phyloP scores from a whole-genome alignment of 2,113 vertebrate species.

The Platycercus adscitus region DNA sequence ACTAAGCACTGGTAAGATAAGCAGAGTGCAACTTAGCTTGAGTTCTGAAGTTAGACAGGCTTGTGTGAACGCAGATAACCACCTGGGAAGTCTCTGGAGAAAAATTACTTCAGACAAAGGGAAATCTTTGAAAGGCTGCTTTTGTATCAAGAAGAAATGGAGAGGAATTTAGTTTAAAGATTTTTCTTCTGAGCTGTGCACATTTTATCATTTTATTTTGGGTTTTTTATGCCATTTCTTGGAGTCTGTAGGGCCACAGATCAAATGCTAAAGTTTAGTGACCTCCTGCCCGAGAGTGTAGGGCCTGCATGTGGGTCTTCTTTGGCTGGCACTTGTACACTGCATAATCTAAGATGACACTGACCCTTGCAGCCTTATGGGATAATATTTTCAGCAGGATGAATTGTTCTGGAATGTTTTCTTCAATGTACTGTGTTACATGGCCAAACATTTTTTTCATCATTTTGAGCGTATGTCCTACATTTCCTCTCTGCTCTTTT shows the following conservation, averaged over 20 bases:
- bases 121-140: background rate
- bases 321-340: background rate
- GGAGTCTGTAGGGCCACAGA: slow-evolving; percentile 10
- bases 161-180: background rate
- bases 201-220: background rate
- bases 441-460: background rate
- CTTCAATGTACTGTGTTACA: background rate
- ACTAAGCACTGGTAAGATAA: background rate
- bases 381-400: slow-evolving; percentile 20
- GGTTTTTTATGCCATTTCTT: background rate
- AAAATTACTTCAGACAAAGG: background rate
- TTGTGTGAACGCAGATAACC: background rate
- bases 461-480: background rate
- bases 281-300: background rate
- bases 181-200: background rate
- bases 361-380: background rate
- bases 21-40: background rate
- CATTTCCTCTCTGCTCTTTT: background rate
- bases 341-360: slow-evolving; percentile 26
- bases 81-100: background rate
- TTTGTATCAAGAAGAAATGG: background rate
- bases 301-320: background rate
- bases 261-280: slow-evolving; percentile 39
- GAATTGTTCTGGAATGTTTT: slow-evolving; percentile 38
- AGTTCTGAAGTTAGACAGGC: background rate